Evolutionary conservation across 2,888 invertebrate genomes (phyloP).

Genomic region (Graphium colonna): DNA sequence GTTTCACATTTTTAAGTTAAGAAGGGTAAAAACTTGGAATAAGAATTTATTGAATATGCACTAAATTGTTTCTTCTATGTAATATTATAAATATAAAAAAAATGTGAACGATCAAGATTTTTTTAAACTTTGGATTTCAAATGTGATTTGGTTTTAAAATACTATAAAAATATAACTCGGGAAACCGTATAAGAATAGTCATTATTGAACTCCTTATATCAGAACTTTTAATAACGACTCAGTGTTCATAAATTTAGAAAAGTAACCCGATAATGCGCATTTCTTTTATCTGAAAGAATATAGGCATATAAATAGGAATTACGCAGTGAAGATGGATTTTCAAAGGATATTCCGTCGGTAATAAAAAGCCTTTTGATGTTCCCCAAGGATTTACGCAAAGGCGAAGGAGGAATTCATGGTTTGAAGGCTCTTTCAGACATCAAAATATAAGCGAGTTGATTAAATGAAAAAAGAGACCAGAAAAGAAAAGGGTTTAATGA

Average conservation of each 20-base stretch:
- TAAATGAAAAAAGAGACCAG: not conserved
- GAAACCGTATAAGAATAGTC: too few relatives aligned
- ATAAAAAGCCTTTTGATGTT: constrained; percentile 30
- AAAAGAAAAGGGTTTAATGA: not conserved
- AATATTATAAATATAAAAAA: too few relatives aligned
- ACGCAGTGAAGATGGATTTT: constrained; percentile 30
- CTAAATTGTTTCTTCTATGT: too few relatives aligned
- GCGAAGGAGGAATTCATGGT: constrained; percentile 17
- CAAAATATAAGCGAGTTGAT: constrained; percentile 13
- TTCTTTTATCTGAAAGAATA: constrained; percentile 22
- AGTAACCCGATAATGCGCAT: constrained; percentile 12
- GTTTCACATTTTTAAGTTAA: too few relatives aligned
- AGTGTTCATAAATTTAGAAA: constrained; percentile 7
- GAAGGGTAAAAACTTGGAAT: too few relatives aligned
- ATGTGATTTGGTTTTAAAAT: too few relatives aligned
- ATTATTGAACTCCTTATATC: too few relatives aligned
- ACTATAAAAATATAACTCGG: too few relatives aligned
- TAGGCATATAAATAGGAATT: constrained; percentile 29
- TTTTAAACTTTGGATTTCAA: too few relatives aligned
- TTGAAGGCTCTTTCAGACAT: constrained; percentile 9
- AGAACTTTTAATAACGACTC: too few relatives aligned
- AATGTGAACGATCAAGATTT: too few relatives aligned
- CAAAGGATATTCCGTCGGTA: constrained; percentile 29
- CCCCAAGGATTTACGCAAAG: constrained; percentile 25
- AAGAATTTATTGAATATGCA: too few relatives aligned